Percentiles rank a stretch among this genome's conserved stretches.
Evolutionary conservation across 1,140 invertebrate species (phyloP).

Genomic region (Procambarus clarkii): DNA sequence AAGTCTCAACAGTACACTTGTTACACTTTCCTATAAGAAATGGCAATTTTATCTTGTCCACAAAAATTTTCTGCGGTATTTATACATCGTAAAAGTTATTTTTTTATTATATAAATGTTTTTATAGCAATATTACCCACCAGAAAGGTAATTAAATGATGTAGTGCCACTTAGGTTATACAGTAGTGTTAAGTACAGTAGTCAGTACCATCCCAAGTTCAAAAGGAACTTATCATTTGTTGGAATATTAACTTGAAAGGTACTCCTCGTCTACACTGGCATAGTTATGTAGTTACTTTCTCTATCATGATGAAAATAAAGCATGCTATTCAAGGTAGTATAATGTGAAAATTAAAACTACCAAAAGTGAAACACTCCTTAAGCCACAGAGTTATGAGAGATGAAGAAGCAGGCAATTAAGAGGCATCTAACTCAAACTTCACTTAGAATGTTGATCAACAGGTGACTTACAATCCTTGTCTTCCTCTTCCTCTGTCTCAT

Average conservation of each 20-base stretch:
- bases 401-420: neutral
- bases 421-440: neutral
- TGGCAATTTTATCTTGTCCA: too few species aligned
- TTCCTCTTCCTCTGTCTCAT: slow-evolving; percentile 62
- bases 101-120: too few species aligned
- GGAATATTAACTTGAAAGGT: neutral
- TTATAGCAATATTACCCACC: too few species aligned
- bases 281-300: neutral
- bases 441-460: neutral
- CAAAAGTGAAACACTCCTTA: neutral
- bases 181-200: too few species aligned
- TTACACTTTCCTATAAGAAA: too few species aligned
- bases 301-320: neutral
- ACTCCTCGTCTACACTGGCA: neutral
- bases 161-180: too few species aligned
- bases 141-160: too few species aligned
- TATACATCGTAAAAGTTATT: too few species aligned
- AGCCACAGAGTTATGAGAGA: neutral
- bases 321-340: neutral
- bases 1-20: too few species aligned
- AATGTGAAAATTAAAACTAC: neutral
- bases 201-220: too few species aligned
- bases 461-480: slow-evolving; percentile 62
- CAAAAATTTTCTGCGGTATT: too few species aligned
- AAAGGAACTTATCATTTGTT: too few species aligned